Conservation (phyloP, 2,113 vertebrate genomes). For the Syrmaticus mikado region DNA sequence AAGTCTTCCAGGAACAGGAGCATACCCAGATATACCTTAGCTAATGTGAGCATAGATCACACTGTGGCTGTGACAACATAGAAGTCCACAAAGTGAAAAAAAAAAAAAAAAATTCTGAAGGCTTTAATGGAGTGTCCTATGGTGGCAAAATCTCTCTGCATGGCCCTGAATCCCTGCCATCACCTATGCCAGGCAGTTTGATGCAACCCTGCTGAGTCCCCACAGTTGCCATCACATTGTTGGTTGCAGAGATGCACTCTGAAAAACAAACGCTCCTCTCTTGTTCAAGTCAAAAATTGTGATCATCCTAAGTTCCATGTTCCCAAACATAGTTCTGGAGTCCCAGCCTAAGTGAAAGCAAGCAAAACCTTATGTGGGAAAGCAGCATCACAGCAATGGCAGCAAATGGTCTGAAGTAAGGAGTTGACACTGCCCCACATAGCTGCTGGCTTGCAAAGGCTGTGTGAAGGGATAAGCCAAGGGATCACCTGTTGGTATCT, state of each 20-base stretch:
- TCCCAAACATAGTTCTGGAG: neutral
- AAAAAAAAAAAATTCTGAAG: neutral
- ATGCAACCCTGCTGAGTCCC: neutral
- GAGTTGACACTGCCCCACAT: fast-evolving
- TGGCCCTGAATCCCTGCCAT: neutral
- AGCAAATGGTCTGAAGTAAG: fast-evolving
- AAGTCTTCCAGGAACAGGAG: neutral
- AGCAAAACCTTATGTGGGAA: neutral
- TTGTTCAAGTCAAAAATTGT: neutral
- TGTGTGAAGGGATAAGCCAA: fast-evolving
- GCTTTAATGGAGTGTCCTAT: neutral
- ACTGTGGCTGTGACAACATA: neutral
- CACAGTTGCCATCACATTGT: neutral
- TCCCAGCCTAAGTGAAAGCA: neutral
- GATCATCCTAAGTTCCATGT: fast-evolving
- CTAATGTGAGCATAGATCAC: neutral
- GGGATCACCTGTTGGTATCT: fast-evolving
- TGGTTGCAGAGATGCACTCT: neutral
- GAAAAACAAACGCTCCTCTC: neutral
- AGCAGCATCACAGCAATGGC: neutral
- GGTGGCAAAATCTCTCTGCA: neutral
- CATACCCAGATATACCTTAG: neutral
- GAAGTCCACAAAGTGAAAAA: neutral
- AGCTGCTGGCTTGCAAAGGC: neutral
- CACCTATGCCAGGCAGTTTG: fast-evolving